Evolutionary conservation across 2,888 invertebrate species (phyloP), one percentile per base, ranked within the genome.

Genomic region (Ectemnius lituratus): DNA sequence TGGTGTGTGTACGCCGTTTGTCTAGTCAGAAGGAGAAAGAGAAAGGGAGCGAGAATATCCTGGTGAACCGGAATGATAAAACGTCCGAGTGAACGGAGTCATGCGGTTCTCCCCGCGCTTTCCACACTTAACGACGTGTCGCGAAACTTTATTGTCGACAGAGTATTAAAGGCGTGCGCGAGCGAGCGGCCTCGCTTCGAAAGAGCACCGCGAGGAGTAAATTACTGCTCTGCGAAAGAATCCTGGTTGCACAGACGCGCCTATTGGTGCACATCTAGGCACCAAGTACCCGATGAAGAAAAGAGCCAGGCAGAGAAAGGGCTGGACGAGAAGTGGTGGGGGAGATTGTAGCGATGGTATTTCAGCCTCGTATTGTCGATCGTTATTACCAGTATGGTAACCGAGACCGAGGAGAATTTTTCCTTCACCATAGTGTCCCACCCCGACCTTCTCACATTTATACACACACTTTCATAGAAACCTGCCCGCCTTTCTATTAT

Each of bases 121-220:
- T 72, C 68, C 68, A 68, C 63, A 62, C 57, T 64, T 63, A 64
- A 73, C 64, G 68, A 67, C 67, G 67, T 37, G 67, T 57, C 59
- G 62, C 37, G 59, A 8, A n/a, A 64, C 52, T 73, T 68, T 64
- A 73, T 63, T 64, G 64, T 46, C 60, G 68, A 68, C 68, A n/a
- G 60, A 23, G 47, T 28, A 59, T 52, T 64, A 52, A 68, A 60
- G 49, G 52, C 68, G 18, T 52, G 56, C 67, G 37, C 37, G 37
- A 4, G 37, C 37, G 37, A 11, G 37, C 37, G 37, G 37, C 37
- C 37, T 52, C 60, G 46, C 20, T 49, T 46, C 61, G 52, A 46
- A 52, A 52, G 52, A 52, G 52, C n/a, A 37, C 37, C 11, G 37
- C 37, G 37, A 37, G 37, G 37, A 37, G 37, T 37, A 37, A 37